phyloP scores from a whole-genome alignment of 2,797 vertebrate genomes.

The Otus scops region DNA sequence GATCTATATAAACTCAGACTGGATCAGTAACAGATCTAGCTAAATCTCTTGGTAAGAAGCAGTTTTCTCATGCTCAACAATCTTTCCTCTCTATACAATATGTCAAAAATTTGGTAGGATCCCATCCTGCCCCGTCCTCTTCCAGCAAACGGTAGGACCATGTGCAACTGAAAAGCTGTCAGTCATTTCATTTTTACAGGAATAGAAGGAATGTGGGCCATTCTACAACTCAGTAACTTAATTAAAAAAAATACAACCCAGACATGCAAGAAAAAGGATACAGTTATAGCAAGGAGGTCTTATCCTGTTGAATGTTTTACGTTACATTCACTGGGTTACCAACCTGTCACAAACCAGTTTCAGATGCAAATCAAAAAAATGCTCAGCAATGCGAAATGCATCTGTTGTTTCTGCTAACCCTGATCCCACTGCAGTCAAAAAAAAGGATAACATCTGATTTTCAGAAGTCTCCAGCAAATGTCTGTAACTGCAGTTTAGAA shows the following conservation, averaged over 20 bases:
- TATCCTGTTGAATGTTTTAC: slow-evolving; percentile 14
- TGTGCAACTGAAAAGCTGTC: neutral
- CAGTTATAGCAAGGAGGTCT: slow-evolving; percentile 1
- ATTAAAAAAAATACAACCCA: slow-evolving; percentile 42
- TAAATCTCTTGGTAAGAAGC: neutral
- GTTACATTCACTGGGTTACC: neutral
- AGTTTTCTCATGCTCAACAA: neutral
- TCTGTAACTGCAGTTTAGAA: neutral
- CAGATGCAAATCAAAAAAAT: slow-evolving; percentile 24
- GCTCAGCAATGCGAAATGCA: neutral
- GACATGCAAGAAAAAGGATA: slow-evolving; percentile 8
- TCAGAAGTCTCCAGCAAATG: neutral
- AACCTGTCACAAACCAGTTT: slow-evolving; percentile 39
- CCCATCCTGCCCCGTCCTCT: neutral
- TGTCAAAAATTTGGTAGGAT: neutral
- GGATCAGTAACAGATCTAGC: neutral
- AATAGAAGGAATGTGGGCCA: slow-evolving; percentile 9
- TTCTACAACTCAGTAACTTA: slow-evolving; percentile 38
- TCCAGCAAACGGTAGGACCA: neutral
- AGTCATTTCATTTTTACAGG: neutral
- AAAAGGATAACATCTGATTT: neutral
- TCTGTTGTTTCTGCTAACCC: neutral
- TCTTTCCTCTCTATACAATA: neutral
- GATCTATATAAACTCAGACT: neutral
- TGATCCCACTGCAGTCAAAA: neutral